Base-by-base conservation (phyloP, 2,113 vertebrate species). In the Actinemys pallida region DNA sequence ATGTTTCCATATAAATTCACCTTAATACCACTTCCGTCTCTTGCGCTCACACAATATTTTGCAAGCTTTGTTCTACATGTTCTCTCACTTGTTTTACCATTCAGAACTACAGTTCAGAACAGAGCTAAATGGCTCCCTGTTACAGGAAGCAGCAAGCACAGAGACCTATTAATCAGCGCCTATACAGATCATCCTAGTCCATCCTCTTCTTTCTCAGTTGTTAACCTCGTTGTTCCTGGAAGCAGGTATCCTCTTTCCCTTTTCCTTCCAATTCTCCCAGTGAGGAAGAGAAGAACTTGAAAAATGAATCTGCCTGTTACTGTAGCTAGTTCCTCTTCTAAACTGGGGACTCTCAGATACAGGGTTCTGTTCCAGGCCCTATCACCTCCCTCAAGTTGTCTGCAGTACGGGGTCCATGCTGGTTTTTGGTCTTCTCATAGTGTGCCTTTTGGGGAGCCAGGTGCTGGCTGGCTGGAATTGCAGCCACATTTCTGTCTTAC, bases 251-350 rank as follows among this genome's bases (percentile, higher is more conserved):
- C 81, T 92, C 90, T 69, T 81, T 91, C 62, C n/a, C 52, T 89
- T 3, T 65, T 90, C 92, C 93, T 97, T 89, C 56, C 88, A 93
- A 56, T 91, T 92, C 25, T 94, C 81, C 52, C 83, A 81, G 93
- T 57, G 81, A 84, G 79, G 72, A 49, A 65, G 14, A 93, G 78
- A 82, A 35, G 88, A 92, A 85, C 27, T 20, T 87, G 62, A 35
- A 53, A 35, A 93, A 88, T 54, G 93, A 42, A 80, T 94, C 90
- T 90, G 57, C 54, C 93, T 76, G 45, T 88, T 96, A 83, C 42
- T 59, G 45, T 72, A 49, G 79, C 54, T 45, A 88, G 50, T 53
- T 86, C 31, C 27, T 13, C 69, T n/a, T 50, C 81, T 84, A 78
- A 90, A 86, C 84, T 45, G 84, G 31, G 31, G 62, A 22, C 90